Percentiles rank a stretch among this genome's conserved stretches.
phyloP scores from a whole-genome alignment of 2,888 invertebrate genomes.

The Euclidia mi region DNA sequence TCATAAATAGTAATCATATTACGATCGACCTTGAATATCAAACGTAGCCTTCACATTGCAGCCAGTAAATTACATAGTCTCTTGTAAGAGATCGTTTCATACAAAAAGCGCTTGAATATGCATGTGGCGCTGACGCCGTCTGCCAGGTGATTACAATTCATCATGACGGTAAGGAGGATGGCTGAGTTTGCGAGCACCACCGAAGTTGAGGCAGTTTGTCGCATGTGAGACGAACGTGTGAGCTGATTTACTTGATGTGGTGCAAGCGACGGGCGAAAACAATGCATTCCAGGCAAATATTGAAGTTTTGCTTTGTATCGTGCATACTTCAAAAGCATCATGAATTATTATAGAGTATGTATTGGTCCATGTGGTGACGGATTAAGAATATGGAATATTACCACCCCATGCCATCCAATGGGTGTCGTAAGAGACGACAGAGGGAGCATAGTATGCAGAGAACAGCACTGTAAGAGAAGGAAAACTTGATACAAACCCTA shows the following conservation, averaged over 20 bases:
- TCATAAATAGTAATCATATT: not conserved
- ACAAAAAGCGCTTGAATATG: conserved; percentile 33
- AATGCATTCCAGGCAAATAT: no score
- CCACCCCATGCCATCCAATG: no score
- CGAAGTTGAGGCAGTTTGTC: conserved; percentile 65
- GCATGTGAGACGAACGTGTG: conserved; percentile 55
- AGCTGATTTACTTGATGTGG: conserved; percentile 61
- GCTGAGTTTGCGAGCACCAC: conserved; percentile 65
- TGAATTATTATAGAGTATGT: no score
- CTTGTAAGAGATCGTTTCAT: conserved; percentile 1
- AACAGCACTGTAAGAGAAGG: no score
- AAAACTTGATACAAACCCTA: no score
- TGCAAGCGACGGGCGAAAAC: no score
- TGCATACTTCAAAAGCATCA: no score
- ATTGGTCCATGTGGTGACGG: no score
- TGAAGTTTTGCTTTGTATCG: no score
- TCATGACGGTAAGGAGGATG: conserved; percentile 47
- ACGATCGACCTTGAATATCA: conserved; percentile 34
- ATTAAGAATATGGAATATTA: no score
- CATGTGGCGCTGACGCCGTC: conserved; percentile 22
- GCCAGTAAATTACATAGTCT: conserved; percentile 24
- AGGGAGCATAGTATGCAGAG: no score
- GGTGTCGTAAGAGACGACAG: no score
- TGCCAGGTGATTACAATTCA: conserved; percentile 60
- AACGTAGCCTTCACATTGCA: conserved; percentile 11